A percentile compares a stretch with the other conserved stretches of the same genome.
These are phyloP conservation scores for Eulithis testata DNA, from an alignment of 2,888 invertebrate species.

Conservation along the genomic window DNA sequence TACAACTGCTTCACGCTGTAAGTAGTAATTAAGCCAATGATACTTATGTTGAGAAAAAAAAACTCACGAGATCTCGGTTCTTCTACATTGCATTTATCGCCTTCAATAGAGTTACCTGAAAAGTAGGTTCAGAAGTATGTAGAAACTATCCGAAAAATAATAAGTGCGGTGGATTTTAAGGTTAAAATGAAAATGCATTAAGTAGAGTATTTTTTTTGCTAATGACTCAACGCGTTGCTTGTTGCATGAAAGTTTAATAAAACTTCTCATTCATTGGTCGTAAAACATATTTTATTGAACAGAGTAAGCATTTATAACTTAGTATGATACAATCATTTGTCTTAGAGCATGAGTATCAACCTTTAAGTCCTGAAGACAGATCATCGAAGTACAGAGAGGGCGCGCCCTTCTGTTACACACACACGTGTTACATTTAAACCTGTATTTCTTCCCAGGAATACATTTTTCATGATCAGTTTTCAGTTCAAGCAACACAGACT, in stretches of 20 bases:
- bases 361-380: slow-evolving; percentile 52
- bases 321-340: slow-evolving; percentile 19
- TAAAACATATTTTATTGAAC: background rate
- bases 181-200: too few species aligned
- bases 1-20: too few species aligned
- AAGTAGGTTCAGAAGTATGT: background rate
- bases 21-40: too few species aligned
- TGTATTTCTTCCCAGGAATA: slow-evolving; percentile 53
- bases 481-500: slow-evolving; percentile 43
- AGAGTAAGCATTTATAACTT: slow-evolving; percentile 1
- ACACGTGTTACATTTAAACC: slow-evolving; percentile 59
- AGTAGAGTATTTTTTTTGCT: too few species aligned
- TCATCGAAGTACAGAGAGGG: slow-evolving; percentile 58
- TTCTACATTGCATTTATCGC: background rate
- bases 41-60: too few species aligned
- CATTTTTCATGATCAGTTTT: slow-evolving; percentile 44
- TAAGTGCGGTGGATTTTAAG: too few species aligned
- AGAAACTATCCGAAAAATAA: too few species aligned
- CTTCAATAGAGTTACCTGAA: slow-evolving; percentile 1
- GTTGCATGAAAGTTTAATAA: too few species aligned
- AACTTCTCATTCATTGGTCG: too few species aligned
- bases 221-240: too few species aligned
- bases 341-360: slow-evolving; percentile 38
- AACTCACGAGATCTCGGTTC: background rate
- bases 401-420: slow-evolving; percentile 46